These are phyloP conservation scores for Cochlearius cochlearius DNA, from an alignment of 2,113 vertebrate genomes.

Conservation along the genomic window DNA sequence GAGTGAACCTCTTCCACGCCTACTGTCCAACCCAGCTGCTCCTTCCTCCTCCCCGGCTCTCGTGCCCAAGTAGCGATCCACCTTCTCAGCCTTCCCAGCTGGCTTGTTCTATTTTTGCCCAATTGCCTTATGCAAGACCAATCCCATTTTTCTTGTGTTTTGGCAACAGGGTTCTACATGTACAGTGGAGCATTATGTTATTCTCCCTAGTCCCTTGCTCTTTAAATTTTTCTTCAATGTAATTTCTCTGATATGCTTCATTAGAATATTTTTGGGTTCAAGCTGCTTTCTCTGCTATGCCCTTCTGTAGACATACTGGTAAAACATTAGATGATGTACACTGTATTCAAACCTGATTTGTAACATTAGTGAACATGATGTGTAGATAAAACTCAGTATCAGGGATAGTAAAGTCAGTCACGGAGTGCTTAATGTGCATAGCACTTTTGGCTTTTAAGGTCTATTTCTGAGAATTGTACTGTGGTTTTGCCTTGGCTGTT, in stretches of 20 bases:
- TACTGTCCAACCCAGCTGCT: not conserved
- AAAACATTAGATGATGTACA: not conserved
- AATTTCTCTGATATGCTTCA: not conserved
- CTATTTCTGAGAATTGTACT: not conserved
- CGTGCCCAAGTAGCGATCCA: not conserved
- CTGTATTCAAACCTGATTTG: not conserved
- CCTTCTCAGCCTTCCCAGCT: not conserved
- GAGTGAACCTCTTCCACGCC: not conserved
- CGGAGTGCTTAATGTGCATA: accelerated
- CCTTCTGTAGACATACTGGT: not conserved
- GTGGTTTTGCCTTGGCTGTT: not conserved
- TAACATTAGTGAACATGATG: not conserved
- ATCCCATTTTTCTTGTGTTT: not conserved
- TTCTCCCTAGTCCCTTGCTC: not conserved
- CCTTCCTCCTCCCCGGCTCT: not conserved
- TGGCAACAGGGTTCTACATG: not conserved
- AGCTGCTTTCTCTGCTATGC: not conserved
- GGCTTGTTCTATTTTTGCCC: not conserved
- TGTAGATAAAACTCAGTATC: not conserved
- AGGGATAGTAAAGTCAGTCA: not conserved
- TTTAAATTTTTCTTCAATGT: not conserved
- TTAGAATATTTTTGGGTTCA: not conserved
- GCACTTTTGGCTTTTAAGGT: not conserved
- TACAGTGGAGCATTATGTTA: not conserved
- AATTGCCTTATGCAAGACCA: not conserved